Evolutionary conservation across 2,797 vertebrate genomes (phyloP), one percentile per base, ranked within the genome.

Genomic region (Aeoliscus strigatus): DNA sequence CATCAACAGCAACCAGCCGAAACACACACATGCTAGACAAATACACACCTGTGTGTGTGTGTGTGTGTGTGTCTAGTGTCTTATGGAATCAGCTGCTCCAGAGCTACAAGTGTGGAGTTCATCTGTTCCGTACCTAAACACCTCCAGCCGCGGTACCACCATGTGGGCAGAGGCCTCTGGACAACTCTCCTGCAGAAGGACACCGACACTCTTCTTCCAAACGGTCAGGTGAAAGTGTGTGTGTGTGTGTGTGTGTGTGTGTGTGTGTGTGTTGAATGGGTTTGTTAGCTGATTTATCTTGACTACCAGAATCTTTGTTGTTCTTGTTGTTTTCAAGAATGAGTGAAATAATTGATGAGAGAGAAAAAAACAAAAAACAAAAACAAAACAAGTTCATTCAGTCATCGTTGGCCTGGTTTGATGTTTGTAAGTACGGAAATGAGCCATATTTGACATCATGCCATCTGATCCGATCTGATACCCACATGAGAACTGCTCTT

Each of bases 41-140:
- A 12, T 3, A 10, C 21, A 33, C 26, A 34, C 11, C 2, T 16
- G 11, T 23, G 10, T 35, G 15, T 29, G 9, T 27, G 13, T 55
- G 9, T 46, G 24, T 56, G 16, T 64, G 8, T 57, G 21, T 31
- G 23, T 48, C 35, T 49, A 90, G 88, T 85, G 86, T 61, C 42
- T 89, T 36, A 46, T 39, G 26, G 76, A 73, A 11, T 55, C 73
- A 1, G 59, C 55, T 0, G 64, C 82, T 26, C 66, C 85, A 6
- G 59, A 80, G 57, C 77, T 90, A 2, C 83, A 75, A 9, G 79
- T 89, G 9, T 86, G 86, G 86, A 91, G 90, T 36, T 79, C 85
- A 0, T 47, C 51, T 0, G 51, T 39, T 11, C 90, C 90, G 3
- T 45, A 29, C 11, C 68, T 92, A 1, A 81, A 76, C 55, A 75